A percentile compares a stretch with the other conserved stretches of the same genome.
These are phyloP conservation scores for Drosophila tani DNA, from an alignment of 1,140 invertebrate genomes.

Conservation along the genomic window DNA sequence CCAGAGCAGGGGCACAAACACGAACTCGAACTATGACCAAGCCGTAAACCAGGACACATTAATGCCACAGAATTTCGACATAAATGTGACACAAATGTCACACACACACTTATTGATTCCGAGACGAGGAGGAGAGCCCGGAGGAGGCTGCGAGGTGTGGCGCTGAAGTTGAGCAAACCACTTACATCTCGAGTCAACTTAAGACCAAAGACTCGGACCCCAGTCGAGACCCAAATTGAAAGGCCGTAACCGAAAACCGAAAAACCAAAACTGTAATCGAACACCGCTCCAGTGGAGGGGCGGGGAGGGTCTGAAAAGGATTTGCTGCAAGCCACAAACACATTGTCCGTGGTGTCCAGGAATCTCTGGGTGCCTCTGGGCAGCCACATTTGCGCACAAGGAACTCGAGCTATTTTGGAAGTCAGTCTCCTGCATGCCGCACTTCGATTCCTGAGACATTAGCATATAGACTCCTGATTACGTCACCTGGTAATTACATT, in stretches of 20 bases:
- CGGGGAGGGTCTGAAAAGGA: background rate
- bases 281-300: constrained; percentile 4
- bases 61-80: constrained; percentile 72
- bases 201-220: constrained; percentile 26
- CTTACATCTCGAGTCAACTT: constrained; percentile 53
- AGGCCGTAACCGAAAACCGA: constrained; percentile 51
- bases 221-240: constrained; percentile 38
- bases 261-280: constrained; percentile 57
- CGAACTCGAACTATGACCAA: constrained; percentile 44
- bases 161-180: constrained; percentile 47
- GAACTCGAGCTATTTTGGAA: background rate
- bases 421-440: background rate
- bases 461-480: too few relatives aligned
- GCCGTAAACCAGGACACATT: constrained; percentile 70
- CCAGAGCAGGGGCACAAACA: constrained; percentile 8
- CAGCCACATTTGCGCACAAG: background rate
- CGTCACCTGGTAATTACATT: background rate
- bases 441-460: background rate
- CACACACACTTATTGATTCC: constrained; percentile 71
- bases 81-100: constrained; percentile 81
- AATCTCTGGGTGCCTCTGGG: constrained; percentile 9
- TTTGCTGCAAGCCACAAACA: constrained; percentile 9
- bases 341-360: constrained; percentile 30
- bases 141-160: background rate
- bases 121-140: too few relatives aligned